Conservation (phyloP, 2,797 vertebrate genomes). For the Mus minutoides region DNA sequence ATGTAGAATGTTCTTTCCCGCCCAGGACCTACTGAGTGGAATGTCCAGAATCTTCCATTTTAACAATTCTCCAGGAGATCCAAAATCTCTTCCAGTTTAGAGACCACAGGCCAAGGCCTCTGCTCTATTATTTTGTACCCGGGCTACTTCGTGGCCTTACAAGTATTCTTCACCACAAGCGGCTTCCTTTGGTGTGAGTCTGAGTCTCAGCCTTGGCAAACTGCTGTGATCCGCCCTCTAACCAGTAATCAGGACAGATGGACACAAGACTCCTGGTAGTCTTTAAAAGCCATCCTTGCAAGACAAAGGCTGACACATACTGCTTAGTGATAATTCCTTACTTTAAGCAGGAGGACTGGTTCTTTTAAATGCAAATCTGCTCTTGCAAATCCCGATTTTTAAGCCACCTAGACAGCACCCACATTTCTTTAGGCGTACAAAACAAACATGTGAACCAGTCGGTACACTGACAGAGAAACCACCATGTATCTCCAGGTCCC, state of each 20-base stretch:
- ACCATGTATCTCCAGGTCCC: not conserved
- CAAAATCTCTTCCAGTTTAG: not conserved
- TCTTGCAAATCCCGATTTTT: not conserved
- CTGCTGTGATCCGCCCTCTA: not conserved
- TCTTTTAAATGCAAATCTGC: slow-evolving; percentile 1
- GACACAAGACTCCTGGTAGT: not conserved
- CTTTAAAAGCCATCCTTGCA: not conserved
- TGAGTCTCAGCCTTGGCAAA: not conserved
- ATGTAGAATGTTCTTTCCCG: not conserved
- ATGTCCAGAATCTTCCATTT: not conserved
- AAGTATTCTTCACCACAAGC: not conserved
- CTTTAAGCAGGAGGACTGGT: not conserved
- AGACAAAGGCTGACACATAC: not conserved
- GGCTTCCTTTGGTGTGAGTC: not conserved
- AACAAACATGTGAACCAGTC: not conserved
- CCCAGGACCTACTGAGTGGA: not conserved
- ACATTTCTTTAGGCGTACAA: not conserved
- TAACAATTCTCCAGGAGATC: not conserved
- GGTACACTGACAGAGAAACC: not conserved
- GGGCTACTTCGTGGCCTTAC: not conserved
- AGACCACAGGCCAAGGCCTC: not conserved
- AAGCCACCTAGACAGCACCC: not conserved
- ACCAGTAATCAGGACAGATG: not conserved
- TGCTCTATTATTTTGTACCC: not conserved
- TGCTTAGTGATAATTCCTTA: not conserved